phyloP scores from a whole-genome alignment of 2,797 vertebrate species.

The Synanceia verrucosa region DNA sequence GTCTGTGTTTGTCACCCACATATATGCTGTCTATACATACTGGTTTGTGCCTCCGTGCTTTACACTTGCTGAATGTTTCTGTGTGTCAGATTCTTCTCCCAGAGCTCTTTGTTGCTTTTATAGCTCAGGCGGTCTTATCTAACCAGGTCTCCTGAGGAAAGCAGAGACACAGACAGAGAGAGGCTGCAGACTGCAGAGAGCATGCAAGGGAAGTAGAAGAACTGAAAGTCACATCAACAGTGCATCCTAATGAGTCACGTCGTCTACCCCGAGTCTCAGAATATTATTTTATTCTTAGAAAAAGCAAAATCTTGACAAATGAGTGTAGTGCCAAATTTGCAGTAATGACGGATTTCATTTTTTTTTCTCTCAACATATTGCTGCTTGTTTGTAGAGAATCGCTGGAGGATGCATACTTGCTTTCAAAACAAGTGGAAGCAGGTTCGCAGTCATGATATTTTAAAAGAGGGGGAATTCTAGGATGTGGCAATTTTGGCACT shows the following conservation, averaged over 20 bases:
- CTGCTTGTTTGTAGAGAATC: conserved; percentile 11
- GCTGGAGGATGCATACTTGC: conserved; percentile 2
- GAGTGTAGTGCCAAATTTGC: background rate
- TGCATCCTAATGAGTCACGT: conserved; percentile 53
- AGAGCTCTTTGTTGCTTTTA: conserved; percentile 66
- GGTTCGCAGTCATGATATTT: conserved; percentile 4
- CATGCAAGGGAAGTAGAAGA: conserved; percentile 36
- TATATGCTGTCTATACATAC: conserved; percentile 36
- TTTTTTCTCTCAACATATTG: background rate
- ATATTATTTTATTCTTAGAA: conserved; percentile 33
- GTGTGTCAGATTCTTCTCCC: conserved; percentile 50
- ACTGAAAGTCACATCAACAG: conserved; percentile 48
- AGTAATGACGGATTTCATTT: conserved; percentile 1
- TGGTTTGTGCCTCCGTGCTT: conserved; percentile 43
- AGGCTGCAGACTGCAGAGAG: conserved; percentile 33
- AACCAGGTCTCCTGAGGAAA: conserved; percentile 65
- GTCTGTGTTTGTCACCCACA: conserved; percentile 66
- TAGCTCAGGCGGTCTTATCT: conserved; percentile 72
- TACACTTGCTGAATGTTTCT: conserved; percentile 62
- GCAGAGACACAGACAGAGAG: conserved; percentile 20
- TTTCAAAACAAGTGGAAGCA: conserved; percentile 29
- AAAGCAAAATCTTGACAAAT: conserved; percentile 27
- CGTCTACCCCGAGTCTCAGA: conserved; percentile 30
- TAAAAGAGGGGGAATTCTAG: conserved; percentile 24
- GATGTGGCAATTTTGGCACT: conserved; percentile 13